Conservation (phyloP, 2,797 vertebrate species). For the Eulemur mongoz region DNA sequence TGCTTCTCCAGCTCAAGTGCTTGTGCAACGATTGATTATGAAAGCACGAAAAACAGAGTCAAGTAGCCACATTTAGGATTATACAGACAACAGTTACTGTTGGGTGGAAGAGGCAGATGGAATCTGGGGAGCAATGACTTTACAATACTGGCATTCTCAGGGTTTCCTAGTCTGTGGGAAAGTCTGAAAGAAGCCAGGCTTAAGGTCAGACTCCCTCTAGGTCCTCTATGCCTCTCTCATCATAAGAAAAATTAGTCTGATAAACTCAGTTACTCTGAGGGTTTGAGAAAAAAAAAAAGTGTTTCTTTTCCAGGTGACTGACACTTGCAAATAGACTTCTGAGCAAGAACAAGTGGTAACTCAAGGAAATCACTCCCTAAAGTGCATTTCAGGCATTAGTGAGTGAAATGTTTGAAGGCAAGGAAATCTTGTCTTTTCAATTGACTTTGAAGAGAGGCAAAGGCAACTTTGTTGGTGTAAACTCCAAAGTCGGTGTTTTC, state of each 20-base stretch:
- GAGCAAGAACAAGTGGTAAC: background rate
- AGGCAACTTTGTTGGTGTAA: background rate
- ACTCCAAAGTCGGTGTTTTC: background rate
- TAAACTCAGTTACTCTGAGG: background rate
- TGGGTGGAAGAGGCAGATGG: background rate
- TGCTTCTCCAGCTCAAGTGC: background rate
- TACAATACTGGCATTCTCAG: background rate
- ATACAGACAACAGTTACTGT: background rate
- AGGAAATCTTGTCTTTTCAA: background rate
- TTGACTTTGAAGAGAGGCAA: background rate
- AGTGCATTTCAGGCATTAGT: background rate
- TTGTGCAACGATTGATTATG: constrained; percentile 24
- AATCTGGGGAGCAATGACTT: background rate
- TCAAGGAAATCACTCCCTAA: background rate
- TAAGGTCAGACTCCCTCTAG: background rate
- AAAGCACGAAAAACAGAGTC: constrained; percentile 10
- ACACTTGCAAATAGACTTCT: background rate
- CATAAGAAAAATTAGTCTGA: background rate
- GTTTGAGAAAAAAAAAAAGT: background rate
- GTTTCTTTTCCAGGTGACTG: background rate
- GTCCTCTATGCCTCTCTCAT: background rate
- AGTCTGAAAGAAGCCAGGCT: background rate
- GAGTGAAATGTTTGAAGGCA: background rate
- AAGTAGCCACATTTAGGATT: background rate
- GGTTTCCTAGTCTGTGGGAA: background rate